Evolutionary conservation across 2,888 invertebrate genomes (phyloP), one percentile per base, ranked within the genome.

Genomic region (Synergus laeviventris): DNA sequence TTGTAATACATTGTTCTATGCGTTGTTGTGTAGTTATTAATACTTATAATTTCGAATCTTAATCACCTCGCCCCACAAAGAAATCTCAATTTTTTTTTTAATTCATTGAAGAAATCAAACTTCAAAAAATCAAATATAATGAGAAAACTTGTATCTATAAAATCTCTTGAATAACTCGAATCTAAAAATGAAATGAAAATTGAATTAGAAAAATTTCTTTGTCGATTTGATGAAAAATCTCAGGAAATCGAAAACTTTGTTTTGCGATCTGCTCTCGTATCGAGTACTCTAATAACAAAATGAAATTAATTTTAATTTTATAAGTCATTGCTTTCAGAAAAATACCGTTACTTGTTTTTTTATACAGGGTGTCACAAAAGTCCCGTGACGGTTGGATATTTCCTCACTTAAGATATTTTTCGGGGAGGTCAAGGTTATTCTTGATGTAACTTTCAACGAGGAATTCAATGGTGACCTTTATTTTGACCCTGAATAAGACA

Each of bases 11-110:
- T 85, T 86, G 80, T 80, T 85, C 83, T 86, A 84, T 87, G 82
- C 80, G 79, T 86, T 87, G 87, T 87, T 87, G 84, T 87, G 80
- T 87, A 86, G 85, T 87, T 82, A 86, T 86, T 85, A 84, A 79
- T 81, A 79, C 61, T 62, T 61, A 62, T 11, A 11, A 62, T 16
- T 21, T 31, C 18, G 2, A 56, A 11, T 21, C 56, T 56, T 21
- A 18, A 56, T 21, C 21, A 2, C 18, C 2, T 56, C 21, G 21
- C 2, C 12, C 21, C 56, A 56, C 56, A 56, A 56, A 56, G 12
- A 21, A 21, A 14, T n/a, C 16, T n/a, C 7, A 49, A n/a, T 12
- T 21, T 56, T 21, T 56, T 11, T 56, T 21, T 56, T 11, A 9
- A 56, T 56, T 21, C 21, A 21, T 9, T 56, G 21, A 56, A 21